Base-by-base conservation (phyloP, 2,888 invertebrate species). In the Octonoba sinensis region DNA sequence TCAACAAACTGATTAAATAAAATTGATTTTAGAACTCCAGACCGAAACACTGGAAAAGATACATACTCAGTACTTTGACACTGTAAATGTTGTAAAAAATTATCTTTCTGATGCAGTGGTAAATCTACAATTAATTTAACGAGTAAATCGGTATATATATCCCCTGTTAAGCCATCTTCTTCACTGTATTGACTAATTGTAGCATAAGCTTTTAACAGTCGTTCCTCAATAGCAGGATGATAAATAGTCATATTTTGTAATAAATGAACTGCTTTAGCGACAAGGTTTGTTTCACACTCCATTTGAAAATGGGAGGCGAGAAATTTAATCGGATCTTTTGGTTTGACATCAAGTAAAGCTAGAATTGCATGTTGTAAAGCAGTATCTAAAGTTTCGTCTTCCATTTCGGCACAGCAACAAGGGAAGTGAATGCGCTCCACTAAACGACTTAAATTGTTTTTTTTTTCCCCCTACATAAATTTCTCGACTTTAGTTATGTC, bases 1-100 rank as follows among this genome's bases (percentile, higher is more conserved):
- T 51, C 51, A 24, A 84, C 62, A 36, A 74, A 84, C 57, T 84
- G 83, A 60, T 79, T 77, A 49, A 84, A 81, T 4, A 83, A 44
- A 4, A 84, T 67, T 18, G 83, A 84, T 16, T 81, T 83, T 13
- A 82, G 44, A 3, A 84, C 83, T 15, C 84, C 84, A 3, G 84
- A 65, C 11, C 83, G 69, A 54, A 85, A 85, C 13, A 85, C 73
- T n/a, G 72, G 49, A 46, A 84, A 85, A n/a, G 84, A 79, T 13
- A 85, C 82, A 64, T 83, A 82, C 71, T 85, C 85, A 4, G 84
- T 74, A 54, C 77, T 73, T n/a, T 81, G 83, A 64, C 85, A 84
- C 24, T 84, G 78, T 47, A 85, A 60, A 44, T 83, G 62, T 15
- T 84, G 84, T 27, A 85, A 57, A 47, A 85, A 79, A 18, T 70